Base-by-base conservation (phyloP, 2,888 invertebrate species). In the Magallana nippona region DNA sequence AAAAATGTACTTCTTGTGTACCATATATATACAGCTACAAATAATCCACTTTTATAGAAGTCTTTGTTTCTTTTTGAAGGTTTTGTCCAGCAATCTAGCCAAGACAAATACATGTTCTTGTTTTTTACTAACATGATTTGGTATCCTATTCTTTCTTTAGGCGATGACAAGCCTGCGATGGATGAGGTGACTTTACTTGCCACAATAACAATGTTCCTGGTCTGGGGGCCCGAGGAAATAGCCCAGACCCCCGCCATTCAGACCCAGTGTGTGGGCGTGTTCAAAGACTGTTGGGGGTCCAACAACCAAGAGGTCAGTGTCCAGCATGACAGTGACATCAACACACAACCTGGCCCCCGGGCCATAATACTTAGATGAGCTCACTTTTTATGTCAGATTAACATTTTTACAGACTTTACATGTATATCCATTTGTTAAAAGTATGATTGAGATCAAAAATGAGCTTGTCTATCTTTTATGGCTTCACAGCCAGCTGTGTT, bases 251-350 rank as follows among this genome's bases (percentile, higher is more conserved):
- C 97, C 15, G 97, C 97, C 90, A 95, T 98, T 82, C 97, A 97
- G 93, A 97, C 97, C 94, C 98, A 98, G 0, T 98, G 98, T 93
- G 97, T 98, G 91, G 97, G 98, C 95, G 97, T 98, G 93, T 98
- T 98, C 94, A 95, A 97, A 60, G 97, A 97, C 92, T 97, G 97
- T 90, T 94, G 95, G 91, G 93, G 94, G 86, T 91, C 90, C 27
- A 82, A 89, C 58, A 87, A 85, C 85, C 84, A 87, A 77, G 88
- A 90, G 89, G 93, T 93, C 87, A 87, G 83, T 84, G 44, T 81
- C 2, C 27, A 44, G 11, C 2, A 15, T 10, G 78, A 44, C n/a
- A 44, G 55, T 78, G 19, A 11, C 62, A 17, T 8, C 44, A 44
- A 44, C 44, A 44, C 44, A 44, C 44, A 44, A 5, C 5, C 44